Base-by-base conservation (phyloP, 2,888 invertebrate genomes). In the Phalera bucephala region DNA sequence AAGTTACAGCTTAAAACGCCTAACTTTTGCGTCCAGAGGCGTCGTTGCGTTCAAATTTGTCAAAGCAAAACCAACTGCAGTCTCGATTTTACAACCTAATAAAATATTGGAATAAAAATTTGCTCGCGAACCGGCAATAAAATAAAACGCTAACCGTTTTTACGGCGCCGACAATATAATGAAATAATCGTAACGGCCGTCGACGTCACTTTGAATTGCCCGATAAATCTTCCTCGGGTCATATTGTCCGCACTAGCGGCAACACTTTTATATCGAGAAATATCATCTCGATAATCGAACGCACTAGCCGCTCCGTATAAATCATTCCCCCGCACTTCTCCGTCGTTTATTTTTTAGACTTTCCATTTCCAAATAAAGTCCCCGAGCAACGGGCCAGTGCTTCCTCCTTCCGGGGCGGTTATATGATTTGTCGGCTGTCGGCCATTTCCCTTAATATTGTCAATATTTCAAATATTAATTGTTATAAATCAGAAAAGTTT, bases 251-350 rank as follows among this genome's bases (percentile, higher is more conserved):
- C 80, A 76, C 82, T 86, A 78, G 81, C 75, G 78, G 83, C 83
- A 85, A 90, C 89, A 89, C 90, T 90, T 90, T 87, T 87, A 89
- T 90, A 89, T 88, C 85, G 81, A 85, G 83, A 87, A 89, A 86
- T 88, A 88, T 87, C 87, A 88, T 88, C 80, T 72, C 80, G 80
- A 79, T 88, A 88, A 88, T 87, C 87, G 88, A 82, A 84, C 76
- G 76, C 74, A 82, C 79, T 84, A 80, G 80, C 80, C 76, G 64
- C 74, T 71, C 64, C 67, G 67, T 68, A 87, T 89, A 88, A 89
- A 88, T 89, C 89, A 88, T 72, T 52, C 67, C 77, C 79, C 84
- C 80, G 79, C 74, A 64, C 72, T 71, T 67, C 64, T 56, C 72
- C 80, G 80, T 81, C 87, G 85, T 82, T 87, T 85, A 86, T 87